Conservation (phyloP, 1,140 invertebrate genomes). For the Probaryconus sp. region DNA sequence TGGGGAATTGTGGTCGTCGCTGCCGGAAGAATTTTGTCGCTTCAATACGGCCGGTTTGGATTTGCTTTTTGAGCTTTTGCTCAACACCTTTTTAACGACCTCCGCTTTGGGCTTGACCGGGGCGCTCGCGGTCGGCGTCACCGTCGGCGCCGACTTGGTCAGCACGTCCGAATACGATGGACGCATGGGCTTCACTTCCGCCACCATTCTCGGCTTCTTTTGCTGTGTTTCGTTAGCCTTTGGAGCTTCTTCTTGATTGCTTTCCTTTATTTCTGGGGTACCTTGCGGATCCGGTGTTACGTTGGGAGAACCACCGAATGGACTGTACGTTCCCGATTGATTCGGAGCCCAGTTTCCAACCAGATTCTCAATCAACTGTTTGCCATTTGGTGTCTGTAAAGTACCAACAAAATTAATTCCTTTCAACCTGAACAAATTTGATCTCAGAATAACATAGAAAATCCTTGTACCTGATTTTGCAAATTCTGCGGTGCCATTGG, state of each 20-base stretch:
- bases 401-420: too few relatives aligned
- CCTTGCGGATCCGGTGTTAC: conserved; percentile 68
- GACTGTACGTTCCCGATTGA: conserved; percentile 88
- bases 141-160: conserved; percentile 81
- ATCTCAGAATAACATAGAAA: too few relatives aligned
- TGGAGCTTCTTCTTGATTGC: conserved; percentile 56
- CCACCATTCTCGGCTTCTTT: conserved; percentile 82
- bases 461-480: too few relatives aligned
- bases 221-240: conserved; percentile 45
- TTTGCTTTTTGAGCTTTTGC: conserved; percentile 72
- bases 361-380: conserved; percentile 84
- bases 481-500: conserved; percentile 60
- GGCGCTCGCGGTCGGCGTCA: conserved; percentile 65
- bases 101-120: conserved; percentile 72
- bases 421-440: too few relatives aligned
- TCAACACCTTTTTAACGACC: conserved; percentile 66
- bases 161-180: conserved; percentile 90
- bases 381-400: conserved; percentile 73
- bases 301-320: conserved; percentile 82
- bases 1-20: conserved; percentile 78
- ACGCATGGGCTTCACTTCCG: conserved; percentile 90
- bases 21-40: conserved; percentile 78
- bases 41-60: conserved; percentile 72
- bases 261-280: conserved; percentile 54
- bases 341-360: conserved; percentile 90